These are phyloP conservation scores for Epinephelus awoara DNA, from an alignment of 2,797 vertebrate species.

Conservation along the genomic window DNA sequence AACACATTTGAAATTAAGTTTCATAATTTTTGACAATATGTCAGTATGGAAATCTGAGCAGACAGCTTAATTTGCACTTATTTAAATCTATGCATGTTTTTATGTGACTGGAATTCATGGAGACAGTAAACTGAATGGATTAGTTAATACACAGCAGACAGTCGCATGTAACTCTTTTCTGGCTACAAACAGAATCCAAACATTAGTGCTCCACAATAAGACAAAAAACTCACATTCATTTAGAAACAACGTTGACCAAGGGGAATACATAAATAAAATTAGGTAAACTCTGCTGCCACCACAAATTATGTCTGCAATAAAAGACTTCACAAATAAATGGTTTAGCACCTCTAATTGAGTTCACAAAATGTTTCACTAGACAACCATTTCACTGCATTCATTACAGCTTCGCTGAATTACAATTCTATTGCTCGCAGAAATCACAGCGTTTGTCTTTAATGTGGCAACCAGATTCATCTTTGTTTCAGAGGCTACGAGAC, in stretches of 20 bases:
- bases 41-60: conserved; percentile 8
- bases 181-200: conserved; percentile 41
- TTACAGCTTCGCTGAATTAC: conserved; percentile 76
- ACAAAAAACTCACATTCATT: conserved; percentile 66
- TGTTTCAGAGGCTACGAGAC: conserved; percentile 56
- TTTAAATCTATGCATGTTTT: conserved; percentile 51
- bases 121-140: conserved; percentile 60
- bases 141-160: conserved; percentile 48
- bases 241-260: conserved; percentile 74
- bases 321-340: conserved; percentile 80
- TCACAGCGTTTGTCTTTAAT: conserved; percentile 71
- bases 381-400: conserved; percentile 80
- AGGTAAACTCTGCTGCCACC: conserved; percentile 76
- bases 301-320: conserved; percentile 81
- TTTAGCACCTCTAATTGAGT: conserved; percentile 81
- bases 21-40: conserved; percentile 32
- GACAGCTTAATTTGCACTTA: conserved; percentile 44
- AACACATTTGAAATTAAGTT: conserved; percentile 32
- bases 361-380: conserved; percentile 81
- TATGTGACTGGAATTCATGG: conserved; percentile 43
- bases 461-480: conserved; percentile 73
- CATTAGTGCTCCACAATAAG: conserved; percentile 43
- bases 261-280: conserved; percentile 82
- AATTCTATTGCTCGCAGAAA: conserved; percentile 74
- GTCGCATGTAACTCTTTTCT: conserved; percentile 20